Evolutionary conservation across 2,797 vertebrate genomes (phyloP).

Genomic region (Amblyopsis hoosieri): DNA sequence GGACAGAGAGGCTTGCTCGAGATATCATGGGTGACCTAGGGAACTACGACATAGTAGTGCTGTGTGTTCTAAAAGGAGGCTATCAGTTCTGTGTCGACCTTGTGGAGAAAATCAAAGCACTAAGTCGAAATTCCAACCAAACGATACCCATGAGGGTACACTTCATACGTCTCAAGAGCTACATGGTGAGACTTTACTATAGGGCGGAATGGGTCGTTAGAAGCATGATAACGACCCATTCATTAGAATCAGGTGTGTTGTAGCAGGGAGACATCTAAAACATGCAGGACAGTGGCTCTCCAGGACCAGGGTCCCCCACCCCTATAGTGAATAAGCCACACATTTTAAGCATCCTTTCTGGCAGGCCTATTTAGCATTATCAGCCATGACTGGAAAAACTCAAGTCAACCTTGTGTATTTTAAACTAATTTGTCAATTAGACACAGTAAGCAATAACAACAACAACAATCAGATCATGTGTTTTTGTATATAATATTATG

Average conservation of each 20-base stretch:
- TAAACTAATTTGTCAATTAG: slow-evolving; percentile 9
- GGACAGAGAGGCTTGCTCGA: slow-evolving; percentile 88
- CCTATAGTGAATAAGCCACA: background rate
- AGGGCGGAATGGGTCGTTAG: no score
- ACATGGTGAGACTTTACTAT: slow-evolving; percentile 77
- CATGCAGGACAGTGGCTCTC: no score
- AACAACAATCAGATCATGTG: background rate
- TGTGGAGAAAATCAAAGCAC: slow-evolving; percentile 86
- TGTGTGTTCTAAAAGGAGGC: slow-evolving; percentile 90
- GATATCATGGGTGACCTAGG: slow-evolving; percentile 92
- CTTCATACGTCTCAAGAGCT: slow-evolving; percentile 91
- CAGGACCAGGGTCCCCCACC: no score
- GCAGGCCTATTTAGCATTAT: slow-evolving; percentile 3
- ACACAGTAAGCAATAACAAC: no score
- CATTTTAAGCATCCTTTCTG: background rate
- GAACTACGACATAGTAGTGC: slow-evolving; percentile 87
- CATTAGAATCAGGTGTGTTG: no score
- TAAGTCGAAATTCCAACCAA: slow-evolving; percentile 85
- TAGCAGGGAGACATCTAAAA: no score
- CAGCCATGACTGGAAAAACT: background rate
- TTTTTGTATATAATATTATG: background rate
- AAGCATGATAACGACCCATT: no score
- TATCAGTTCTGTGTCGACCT: slow-evolving; percentile 93
- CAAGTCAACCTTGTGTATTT: slow-evolving; percentile 19
- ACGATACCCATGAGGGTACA: slow-evolving; percentile 91